These are phyloP conservation scores for Pagetopsis macropterus DNA, from an alignment of 2,797 vertebrate genomes.

Conservation along the genomic window DNA sequence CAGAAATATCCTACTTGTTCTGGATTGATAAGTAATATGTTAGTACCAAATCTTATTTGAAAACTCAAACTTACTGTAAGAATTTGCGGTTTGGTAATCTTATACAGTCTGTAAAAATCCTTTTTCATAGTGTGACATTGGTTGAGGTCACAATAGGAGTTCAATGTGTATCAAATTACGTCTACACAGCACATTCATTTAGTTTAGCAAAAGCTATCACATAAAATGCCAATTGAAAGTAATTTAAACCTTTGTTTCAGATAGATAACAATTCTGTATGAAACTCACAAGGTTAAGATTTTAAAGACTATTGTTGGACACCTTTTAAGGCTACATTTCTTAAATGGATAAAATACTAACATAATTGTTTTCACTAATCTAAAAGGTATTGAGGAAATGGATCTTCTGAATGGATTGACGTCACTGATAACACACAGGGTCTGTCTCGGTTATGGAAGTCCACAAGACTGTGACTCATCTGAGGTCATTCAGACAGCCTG, in stretches of 20 bases:
- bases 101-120: neutral
- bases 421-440: constrained; percentile 19
- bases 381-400: constrained; percentile 21
- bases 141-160: neutral
- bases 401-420: constrained; percentile 29
- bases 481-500: constrained; percentile 21
- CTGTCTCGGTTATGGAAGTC: constrained; percentile 23
- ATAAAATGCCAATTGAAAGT: neutral
- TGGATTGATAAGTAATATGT: neutral
- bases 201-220: neutral
- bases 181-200: neutral
- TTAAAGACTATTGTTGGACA: constrained; percentile 6
- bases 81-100: neutral
- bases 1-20: neutral
- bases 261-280: neutral
- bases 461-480: constrained; percentile 32
- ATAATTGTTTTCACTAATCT: constrained; percentile 23
- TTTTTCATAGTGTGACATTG: neutral
- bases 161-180: neutral
- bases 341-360: neutral
- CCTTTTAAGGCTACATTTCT: neutral
- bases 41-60: neutral
- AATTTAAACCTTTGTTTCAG: neutral
- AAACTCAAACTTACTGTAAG: neutral
- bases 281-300: neutral